phyloP scores from a whole-genome alignment of 2,113 vertebrate genomes.

The Oncorhynchus masou region DNA sequence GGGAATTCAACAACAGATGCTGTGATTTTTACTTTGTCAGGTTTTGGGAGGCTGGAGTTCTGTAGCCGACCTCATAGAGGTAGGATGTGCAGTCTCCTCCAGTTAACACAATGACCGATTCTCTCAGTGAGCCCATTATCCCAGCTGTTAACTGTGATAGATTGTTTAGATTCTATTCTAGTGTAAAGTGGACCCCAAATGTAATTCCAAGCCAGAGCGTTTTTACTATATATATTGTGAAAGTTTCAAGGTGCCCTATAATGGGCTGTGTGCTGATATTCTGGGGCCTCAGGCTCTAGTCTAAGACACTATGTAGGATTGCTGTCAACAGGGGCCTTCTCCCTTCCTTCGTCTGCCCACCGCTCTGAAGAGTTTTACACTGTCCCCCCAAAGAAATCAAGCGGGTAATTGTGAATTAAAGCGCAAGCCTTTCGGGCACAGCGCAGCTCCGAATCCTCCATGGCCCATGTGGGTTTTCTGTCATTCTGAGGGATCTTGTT shows the following conservation, averaged over 20 bases:
- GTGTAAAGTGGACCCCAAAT: constrained; percentile 29
- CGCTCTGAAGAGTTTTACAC: constrained; percentile 21
- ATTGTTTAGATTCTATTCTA: background rate
- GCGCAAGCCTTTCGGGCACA: constrained; percentile 46
- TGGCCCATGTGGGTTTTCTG: constrained; percentile 48
- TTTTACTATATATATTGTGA: constrained; percentile 37
- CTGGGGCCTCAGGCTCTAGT: constrained; percentile 26
- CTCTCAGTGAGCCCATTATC: constrained; percentile 26
- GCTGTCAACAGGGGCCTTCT: constrained; percentile 41
- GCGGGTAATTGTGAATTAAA: constrained; percentile 57
- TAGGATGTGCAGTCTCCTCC: background rate
- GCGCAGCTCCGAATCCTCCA: constrained; percentile 28
- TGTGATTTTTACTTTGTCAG: constrained; percentile 2
- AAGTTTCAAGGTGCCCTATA: constrained; percentile 61
- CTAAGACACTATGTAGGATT: constrained; percentile 44
- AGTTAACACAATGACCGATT: constrained; percentile 4
- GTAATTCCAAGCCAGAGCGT: constrained; percentile 52
- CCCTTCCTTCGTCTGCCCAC: constrained; percentile 40
- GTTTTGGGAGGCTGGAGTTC: background rate
- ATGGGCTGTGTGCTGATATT: constrained; percentile 27
- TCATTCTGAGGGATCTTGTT: constrained; percentile 55
- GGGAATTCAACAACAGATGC: constrained; percentile 7
- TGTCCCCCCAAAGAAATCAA: constrained; percentile 44
- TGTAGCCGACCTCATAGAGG: background rate
- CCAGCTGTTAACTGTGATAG: constrained; percentile 13